A percentile compares a stretch with the other conserved stretches of the same genome.
Conservation (phyloP, 1,140 invertebrate species). For the Meloidogyne chitwoodi region DNA sequence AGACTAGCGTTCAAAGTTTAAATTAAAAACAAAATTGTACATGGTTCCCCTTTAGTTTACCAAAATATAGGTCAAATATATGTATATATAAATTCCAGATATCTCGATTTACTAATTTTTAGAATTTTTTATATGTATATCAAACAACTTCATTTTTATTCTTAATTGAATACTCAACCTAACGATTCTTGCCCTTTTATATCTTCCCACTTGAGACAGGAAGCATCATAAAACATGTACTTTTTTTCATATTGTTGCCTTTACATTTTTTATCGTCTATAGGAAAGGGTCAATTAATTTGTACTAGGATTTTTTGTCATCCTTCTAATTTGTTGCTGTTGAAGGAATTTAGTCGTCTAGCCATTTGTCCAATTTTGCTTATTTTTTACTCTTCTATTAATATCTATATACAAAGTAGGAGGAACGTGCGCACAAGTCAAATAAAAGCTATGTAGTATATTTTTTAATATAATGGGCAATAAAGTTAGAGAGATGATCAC, state of each 20-base stretch:
- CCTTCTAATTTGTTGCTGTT: not conserved
- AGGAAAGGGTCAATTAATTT: not conserved
- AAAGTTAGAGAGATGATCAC: not conserved
- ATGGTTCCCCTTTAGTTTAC: no score
- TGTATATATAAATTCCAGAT: no score
- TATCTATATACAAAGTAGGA: not conserved
- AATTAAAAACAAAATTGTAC: no score
- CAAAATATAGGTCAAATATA: no score
- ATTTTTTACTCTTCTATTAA: not conserved
- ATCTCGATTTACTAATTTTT: no score
- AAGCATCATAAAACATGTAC: not conserved
- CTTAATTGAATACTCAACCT: not conserved
- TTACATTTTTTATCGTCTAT: not conserved
- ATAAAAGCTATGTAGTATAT: not conserved
- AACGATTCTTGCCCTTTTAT: not conserved
- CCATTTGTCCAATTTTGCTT: not conserved
- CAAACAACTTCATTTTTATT: no score
- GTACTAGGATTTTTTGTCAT: not conserved
- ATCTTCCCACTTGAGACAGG: not conserved
- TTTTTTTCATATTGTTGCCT: not conserved
- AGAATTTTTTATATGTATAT: no score
- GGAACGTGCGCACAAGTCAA: not conserved
- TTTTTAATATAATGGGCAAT: not conserved
- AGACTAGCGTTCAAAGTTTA: not conserved
- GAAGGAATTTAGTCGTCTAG: not conserved